Base-by-base conservation (phyloP, 2,797 vertebrate genomes). In the Ctenochaetus hawaiiensis region DNA sequence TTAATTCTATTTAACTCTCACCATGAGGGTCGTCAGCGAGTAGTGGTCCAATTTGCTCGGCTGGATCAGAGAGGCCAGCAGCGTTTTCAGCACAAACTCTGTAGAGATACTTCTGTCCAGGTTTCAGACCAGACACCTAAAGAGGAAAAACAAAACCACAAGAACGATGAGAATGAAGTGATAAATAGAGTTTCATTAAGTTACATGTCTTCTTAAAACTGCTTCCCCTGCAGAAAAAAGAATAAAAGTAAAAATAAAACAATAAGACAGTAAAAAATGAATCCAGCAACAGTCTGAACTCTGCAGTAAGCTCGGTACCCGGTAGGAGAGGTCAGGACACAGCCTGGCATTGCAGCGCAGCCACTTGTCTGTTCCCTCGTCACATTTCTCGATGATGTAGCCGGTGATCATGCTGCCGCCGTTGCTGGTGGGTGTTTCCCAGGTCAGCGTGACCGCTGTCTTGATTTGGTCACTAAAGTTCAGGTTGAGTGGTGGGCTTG, bases 71-170 rank as follows among this genome's bases (percentile, higher is more conserved):
- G 64, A 98, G 70, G 8, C 98, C 98, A 61, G 97, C 98, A 41
- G 97, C 97, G 66, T 99, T 99, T 94, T 99, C 98, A 77, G 98
- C 98, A 90, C 90, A 96, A 22, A 99, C 97, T 92, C 97, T 96
- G 84, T 99, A 99, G 71, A 96, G 95, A 84, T 99, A 99, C 65
- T 96, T 97, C 81, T 95, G 95, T 87, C 96, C 95, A 39, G 95
- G 93, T 87, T 98, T 96, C 80, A 99, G 90, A 73, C 97, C 97
- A 76, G 96, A 96, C 51, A 99, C 96, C 98, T 99, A 77, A 52
- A 78, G 87, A 90, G 5, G 81, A 83, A 12, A 12, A 63, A 59
- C 5, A 37, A 16, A 47, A 71, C 0, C 34, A 17, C 6, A 22
- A 8, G 13, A 13, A 37, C 23, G 57, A 8, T 4, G 14, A 16